Evolutionary conservation across 2,797 vertebrate species (phyloP).

Genomic region (Champsocephalus esox): DNA sequence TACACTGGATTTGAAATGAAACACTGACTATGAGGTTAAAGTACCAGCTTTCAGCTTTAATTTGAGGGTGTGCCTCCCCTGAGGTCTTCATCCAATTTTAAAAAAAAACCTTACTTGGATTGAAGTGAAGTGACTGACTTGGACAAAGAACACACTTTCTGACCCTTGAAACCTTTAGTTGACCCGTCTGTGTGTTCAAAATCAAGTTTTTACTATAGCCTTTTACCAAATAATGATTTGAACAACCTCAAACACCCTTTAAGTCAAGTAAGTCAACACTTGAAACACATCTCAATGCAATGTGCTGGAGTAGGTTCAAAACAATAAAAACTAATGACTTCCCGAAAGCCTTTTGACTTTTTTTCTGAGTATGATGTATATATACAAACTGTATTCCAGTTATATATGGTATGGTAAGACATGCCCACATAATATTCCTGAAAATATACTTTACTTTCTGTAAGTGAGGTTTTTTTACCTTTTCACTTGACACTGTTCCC

Average conservation of each 20-base stretch:
- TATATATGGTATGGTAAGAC: too few relatives aligned
- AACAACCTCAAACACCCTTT: slow-evolving; percentile 26
- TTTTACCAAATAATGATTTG: slow-evolving; percentile 18
- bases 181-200: slow-evolving; percentile 13
- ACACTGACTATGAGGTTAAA: slow-evolving; percentile 30
- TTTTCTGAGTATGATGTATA: neutral
- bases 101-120: slow-evolving; percentile 5
- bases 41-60: slow-evolving; percentile 32
- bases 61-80: slow-evolving; percentile 42
- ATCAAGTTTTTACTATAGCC: slow-evolving; percentile 3
- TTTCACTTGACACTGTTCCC: too few relatives aligned
- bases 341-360: neutral
- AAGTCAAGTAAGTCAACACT: slow-evolving; percentile 13
- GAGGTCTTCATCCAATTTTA: slow-evolving; percentile 27
- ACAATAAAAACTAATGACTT: neutral
- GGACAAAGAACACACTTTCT: slow-evolving; percentile 14
- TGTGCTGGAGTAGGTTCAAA: neutral
- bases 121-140: slow-evolving; percentile 24
- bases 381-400: neutral
- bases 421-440: too few relatives aligned
- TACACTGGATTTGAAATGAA: slow-evolving; percentile 35
- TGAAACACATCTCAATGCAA: neutral
- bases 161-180: slow-evolving; percentile 17
- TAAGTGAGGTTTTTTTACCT: too few relatives aligned
- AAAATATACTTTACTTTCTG: too few relatives aligned